A percentile compares a stretch with the other conserved stretches of the same genome.
phyloP scores from a whole-genome alignment of 2,888 invertebrate genomes.

The Drosophila trichaetosa region DNA sequence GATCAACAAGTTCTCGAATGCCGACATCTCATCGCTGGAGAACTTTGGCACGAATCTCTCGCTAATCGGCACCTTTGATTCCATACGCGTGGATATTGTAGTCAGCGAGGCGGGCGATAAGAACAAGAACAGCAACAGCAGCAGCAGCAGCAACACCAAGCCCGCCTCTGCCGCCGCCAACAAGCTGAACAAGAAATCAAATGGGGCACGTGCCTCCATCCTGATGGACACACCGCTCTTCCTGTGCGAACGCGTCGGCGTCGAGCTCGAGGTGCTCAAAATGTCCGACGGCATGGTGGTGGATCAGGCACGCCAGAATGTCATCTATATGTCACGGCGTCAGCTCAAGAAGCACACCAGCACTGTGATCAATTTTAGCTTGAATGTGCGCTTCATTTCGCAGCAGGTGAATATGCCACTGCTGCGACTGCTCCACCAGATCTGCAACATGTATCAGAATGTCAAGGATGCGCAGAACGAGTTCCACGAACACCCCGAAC shows the following conservation, averaged over 20 bases:
- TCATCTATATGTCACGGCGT: constrained; percentile 93
- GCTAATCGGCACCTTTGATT: constrained; percentile 93
- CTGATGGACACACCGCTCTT: constrained; percentile 90
- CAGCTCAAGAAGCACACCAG: constrained; percentile 96
- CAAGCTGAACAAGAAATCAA: constrained; percentile 80
- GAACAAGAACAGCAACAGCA: constrained; percentile 73
- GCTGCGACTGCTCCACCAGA: constrained; percentile 95
- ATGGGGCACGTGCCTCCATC: constrained; percentile 76
- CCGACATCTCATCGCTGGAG: constrained; percentile 90
- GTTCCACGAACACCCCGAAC: constrained; percentile 89
- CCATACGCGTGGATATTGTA: constrained; percentile 96
- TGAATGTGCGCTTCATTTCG: constrained; percentile 94
- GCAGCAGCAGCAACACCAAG: constrained; percentile 14
- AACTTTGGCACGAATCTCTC: constrained; percentile 95
- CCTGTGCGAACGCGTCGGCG: constrained; percentile 95
- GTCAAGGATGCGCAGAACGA: constrained; percentile 97
- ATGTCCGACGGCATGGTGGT: constrained; percentile 95
- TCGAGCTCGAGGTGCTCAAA: constrained; percentile 95
- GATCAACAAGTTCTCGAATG: constrained; percentile 84
- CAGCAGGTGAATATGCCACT: constrained; percentile 98
- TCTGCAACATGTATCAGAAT: constrained; percentile 98
- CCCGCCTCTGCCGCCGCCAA: constrained; percentile 63
- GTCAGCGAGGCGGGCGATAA: constrained; percentile 93
- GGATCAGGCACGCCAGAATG: constrained; percentile 93
- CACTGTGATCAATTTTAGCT: constrained; percentile 95